These are phyloP conservation scores for Leptonema lineaticorne DNA, from an alignment of 1,140 invertebrate genomes.

Conservation along the genomic window DNA sequence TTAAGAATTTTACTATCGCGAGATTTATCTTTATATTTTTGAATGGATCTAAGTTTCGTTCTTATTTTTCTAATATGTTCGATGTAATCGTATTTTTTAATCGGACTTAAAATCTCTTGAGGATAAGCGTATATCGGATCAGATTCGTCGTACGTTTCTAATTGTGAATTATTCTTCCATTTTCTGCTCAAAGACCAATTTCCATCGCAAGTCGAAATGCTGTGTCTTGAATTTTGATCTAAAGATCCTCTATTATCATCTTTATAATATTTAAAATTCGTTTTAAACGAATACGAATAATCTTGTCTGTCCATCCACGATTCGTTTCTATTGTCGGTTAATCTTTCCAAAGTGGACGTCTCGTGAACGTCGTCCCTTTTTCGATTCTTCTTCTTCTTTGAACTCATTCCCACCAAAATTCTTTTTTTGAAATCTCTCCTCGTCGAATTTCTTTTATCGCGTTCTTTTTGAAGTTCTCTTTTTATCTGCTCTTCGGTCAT, in stretches of 20 bases:
- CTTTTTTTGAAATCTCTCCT: constrained; percentile 28
- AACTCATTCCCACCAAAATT: constrained; percentile 13
- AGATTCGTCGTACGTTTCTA: constrained; percentile 10
- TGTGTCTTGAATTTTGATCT: constrained; percentile 26
- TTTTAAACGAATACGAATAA: constrained; percentile 35
- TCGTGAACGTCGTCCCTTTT: not conserved
- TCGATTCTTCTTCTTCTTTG: constrained; percentile 22
- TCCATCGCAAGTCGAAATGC: constrained; percentile 33
- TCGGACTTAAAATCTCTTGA: not conserved
- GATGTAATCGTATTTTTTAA: constrained; percentile 6
- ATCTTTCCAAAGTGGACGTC: constrained; percentile 1
- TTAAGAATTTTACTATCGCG: constrained; percentile 48
- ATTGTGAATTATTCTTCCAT: constrained; percentile 26
- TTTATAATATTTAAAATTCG: constrained; percentile 31
- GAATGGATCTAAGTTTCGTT: constrained; percentile 27
- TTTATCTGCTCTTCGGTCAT: constrained; percentile 36
- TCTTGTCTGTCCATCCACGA: constrained; percentile 29
- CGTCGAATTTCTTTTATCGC: constrained; percentile 13
- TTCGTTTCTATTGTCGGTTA: constrained; percentile 14
- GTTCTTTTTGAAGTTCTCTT: constrained; percentile 24
- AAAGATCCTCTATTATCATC: not conserved
- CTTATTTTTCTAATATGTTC: constrained; percentile 26
- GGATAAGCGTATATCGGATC: constrained; percentile 34
- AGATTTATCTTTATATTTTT: constrained; percentile 3
- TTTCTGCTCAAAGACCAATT: constrained; percentile 39